Evolutionary conservation across 2,888 invertebrate species (phyloP), one percentile per base, ranked within the genome.

Genomic region (Eueremaeus valkanovi): DNA sequence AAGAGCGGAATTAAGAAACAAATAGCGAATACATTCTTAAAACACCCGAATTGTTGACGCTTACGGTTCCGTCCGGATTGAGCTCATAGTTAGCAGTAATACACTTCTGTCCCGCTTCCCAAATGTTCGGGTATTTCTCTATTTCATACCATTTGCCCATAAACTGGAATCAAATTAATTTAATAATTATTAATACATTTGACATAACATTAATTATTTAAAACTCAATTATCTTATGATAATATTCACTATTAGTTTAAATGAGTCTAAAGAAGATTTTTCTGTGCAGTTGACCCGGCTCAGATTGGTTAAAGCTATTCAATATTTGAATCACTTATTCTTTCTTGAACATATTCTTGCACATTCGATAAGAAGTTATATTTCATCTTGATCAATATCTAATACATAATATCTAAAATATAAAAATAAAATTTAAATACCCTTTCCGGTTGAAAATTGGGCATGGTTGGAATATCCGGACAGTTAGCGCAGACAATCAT

Each of bases 101-200:
- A 36, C 72, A 73, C 33, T 73, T 73, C 36, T 33, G 29, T 18
- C 31, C 31, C 16, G 55, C 55, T 51, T 73, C 51, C 51, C 51
- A 73, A 2, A 55, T 27, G n/a, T 49, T 42, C 3, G 49, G 51
- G 21, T 49, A 51, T 51, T 36, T 45, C 18, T 49, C 49, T 3
- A 73, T 73, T 73, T 73, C 72, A 49, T 73, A 73, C 72, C 72
- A 73, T 31, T 73, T 73, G 18, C 72, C 72, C 3, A 49, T 16
- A 49, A 49, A 51, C 72, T 73, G 40, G 18, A 24, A 18, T 21
- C 5, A n/a, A 51, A 9, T 9, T 51, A 51, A n/a, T n/a, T 51
- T n/a, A n/a, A 11, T 6, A 51, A 6, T n/a, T 6, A 51, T 11
- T n/a, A n/a, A 51, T 51, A 51, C 21, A 6, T 51, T n/a, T n/a